Percentiles rank a stretch among this genome's conserved stretches.
Evolutionary conservation across 2,113 vertebrate species (phyloP).

Genomic region (Lasiurus cinereus): DNA sequence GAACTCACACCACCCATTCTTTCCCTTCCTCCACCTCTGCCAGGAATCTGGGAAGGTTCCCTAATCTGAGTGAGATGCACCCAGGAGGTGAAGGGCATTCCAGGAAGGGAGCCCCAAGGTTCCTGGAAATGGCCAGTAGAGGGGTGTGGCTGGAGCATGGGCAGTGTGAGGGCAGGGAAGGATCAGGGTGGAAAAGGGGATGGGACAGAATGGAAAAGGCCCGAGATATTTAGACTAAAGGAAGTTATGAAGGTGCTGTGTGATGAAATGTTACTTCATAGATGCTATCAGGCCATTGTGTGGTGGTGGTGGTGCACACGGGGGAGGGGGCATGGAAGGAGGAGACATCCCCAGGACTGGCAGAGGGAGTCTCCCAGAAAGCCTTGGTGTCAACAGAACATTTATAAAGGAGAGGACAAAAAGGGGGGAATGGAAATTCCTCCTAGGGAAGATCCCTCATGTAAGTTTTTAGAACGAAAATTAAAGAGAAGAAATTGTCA

Average conservation of each 20-base stretch:
- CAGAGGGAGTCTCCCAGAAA: neutral
- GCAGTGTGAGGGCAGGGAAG: neutral
- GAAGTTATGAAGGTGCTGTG: neutral
- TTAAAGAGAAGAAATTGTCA: constrained; percentile 27
- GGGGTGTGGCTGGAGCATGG: neutral
- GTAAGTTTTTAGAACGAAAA: neutral
- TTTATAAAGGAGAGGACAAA: neutral
- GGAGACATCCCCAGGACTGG: neutral
- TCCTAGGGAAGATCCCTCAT: neutral
- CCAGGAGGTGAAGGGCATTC: neutral
- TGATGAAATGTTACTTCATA: neutral
- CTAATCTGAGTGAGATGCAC: neutral
- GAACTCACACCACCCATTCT: neutral
- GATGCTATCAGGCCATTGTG: neutral
- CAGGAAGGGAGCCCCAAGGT: neutral
- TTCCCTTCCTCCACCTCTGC: neutral
- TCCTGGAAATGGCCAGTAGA: neutral
- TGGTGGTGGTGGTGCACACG: neutral
- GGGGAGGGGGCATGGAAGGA: neutral
- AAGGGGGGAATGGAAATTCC: neutral
- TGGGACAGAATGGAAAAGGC: neutral
- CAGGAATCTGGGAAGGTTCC: neutral
- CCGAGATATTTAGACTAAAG: neutral
- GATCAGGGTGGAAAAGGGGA: neutral
- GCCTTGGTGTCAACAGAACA: neutral